Base-by-base conservation (phyloP, 2,888 invertebrate genomes). In the Troides aeacus region DNA sequence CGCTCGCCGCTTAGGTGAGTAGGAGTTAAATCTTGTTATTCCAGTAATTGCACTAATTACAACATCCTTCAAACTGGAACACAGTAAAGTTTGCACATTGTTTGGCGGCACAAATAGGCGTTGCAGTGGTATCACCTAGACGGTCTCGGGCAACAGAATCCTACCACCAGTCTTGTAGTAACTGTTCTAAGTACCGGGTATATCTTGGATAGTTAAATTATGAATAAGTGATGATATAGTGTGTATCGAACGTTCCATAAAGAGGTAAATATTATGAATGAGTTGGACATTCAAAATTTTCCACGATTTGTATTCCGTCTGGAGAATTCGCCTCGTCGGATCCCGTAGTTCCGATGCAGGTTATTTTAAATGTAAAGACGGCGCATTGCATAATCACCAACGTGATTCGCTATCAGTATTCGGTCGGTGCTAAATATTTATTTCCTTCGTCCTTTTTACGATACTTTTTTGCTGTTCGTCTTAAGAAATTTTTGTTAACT, bases 361-460 rank as follows among this genome's bases (percentile, higher is more conserved):
- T 83, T 88, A 87, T 88, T 91, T 88, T 87, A 89, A 89, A 92
- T 90, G 88, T 88, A 88, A 89, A 90, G 86, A 85, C 84, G 84
- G 84, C 83, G 85, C 85, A 86, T 90, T 90, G 90, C 90, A 91
- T 90, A 91, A 92, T 92, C 87, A 87, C 86, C 87, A 84, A 86
- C 88, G 85, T 89, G 89, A 89, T 89, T 87, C 88, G 79, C 84
- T 87, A 87, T 89, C 89, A 87, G 85, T 85, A 89, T 87, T 89
- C 87, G 78, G 79, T 86, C 83, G 79, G 79, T 86, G 86, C 81
- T 88, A 88, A 89, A 91, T 89, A 90, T 90, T 90, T 90, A 91
- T 90, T 87, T 78, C 75, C 81, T 75, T 81, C 75, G 62, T 78
- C 30, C 84, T 88, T 87, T 85, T 88, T 84, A 71, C 81, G 81